These are phyloP conservation scores for Arge pagana DNA, from an alignment of 2,888 invertebrate genomes.

Conservation along the genomic window DNA sequence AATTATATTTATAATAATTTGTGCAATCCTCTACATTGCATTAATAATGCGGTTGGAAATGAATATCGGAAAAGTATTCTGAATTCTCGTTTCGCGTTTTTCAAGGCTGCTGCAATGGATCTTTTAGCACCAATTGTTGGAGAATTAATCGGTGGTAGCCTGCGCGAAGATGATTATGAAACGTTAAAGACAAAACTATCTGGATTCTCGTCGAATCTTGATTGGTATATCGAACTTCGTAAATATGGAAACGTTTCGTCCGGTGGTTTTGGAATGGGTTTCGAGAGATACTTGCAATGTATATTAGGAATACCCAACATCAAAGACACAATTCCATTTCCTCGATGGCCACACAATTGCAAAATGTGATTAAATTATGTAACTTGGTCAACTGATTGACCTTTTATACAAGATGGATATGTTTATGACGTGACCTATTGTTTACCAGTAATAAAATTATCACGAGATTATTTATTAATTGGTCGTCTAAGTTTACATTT, in stretches of 20 bases:
- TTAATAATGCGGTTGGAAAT: constrained; percentile 16
- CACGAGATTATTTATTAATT: too few species aligned
- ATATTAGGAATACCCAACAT: constrained; percentile 84
- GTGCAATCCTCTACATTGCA: constrained; percentile 10
- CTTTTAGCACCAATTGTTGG: constrained; percentile 87
- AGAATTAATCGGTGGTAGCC: constrained; percentile 93
- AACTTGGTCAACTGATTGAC: too few species aligned
- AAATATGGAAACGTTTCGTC: constrained; percentile 88
- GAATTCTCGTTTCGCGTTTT: constrained; percentile 28
- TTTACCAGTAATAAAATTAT: too few species aligned
- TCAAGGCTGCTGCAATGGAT: constrained; percentile 81
- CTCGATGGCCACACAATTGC: constrained; percentile 91
- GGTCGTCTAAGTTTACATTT: too few species aligned
- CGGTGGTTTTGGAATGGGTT: constrained; percentile 95
- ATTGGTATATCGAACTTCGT: constrained; percentile 90
- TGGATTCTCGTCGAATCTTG: constrained; percentile 60
- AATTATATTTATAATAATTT: not conserved
- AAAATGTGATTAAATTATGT: constrained; percentile 50
- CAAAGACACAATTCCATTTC: constrained; percentile 93
- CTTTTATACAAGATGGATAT: too few species aligned
- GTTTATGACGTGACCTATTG: too few species aligned
- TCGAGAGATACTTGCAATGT: constrained; percentile 88
- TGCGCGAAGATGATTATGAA: constrained; percentile 81
- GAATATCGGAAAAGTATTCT: too few species aligned
- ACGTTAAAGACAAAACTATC: constrained; percentile 69